phyloP scores from a whole-genome alignment of 2,888 invertebrate species.

The Marronus borbonicus region DNA sequence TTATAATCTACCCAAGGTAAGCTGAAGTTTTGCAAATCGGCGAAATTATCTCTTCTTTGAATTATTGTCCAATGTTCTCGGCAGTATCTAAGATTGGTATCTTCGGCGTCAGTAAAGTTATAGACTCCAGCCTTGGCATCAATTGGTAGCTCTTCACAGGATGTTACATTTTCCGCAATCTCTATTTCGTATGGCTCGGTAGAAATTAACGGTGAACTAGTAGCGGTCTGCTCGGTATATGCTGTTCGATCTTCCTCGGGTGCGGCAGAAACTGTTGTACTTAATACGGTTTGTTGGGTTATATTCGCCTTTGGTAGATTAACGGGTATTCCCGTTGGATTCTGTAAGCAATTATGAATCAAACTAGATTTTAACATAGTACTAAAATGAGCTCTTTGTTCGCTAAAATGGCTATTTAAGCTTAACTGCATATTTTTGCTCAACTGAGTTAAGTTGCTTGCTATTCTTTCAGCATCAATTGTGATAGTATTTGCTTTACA shows the following conservation, averaged over 20 bases:
- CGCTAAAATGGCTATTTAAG: conserved; percentile 54
- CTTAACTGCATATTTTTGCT: conserved; percentile 58
- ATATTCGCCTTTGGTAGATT: conserved; percentile 30
- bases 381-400: conserved; percentile 55
- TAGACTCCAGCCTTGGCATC: conserved; percentile 70
- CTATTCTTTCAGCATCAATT: conserved; percentile 62
- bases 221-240: not conserved
- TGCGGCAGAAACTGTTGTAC: not conserved
- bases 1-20: conserved; percentile 74
- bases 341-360: conserved; percentile 35
- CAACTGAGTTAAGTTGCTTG: conserved; percentile 60
- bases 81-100: conserved; percentile 48
- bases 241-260: not conserved
- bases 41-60: conserved; percentile 69
- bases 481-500: conserved; percentile 25
- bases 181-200: conserved; percentile 15
- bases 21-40: conserved; percentile 71
- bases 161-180: conserved; percentile 25
- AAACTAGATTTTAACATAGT: conserved; percentile 52
- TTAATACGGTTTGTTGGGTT: not conserved
- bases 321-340: not conserved
- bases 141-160: conserved; percentile 68
- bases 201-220: not conserved
- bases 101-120: conserved; percentile 30
- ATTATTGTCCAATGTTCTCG: conserved; percentile 74